phyloP scores from a whole-genome alignment of 2,113 vertebrate species.

The Trematomus loennbergii region DNA sequence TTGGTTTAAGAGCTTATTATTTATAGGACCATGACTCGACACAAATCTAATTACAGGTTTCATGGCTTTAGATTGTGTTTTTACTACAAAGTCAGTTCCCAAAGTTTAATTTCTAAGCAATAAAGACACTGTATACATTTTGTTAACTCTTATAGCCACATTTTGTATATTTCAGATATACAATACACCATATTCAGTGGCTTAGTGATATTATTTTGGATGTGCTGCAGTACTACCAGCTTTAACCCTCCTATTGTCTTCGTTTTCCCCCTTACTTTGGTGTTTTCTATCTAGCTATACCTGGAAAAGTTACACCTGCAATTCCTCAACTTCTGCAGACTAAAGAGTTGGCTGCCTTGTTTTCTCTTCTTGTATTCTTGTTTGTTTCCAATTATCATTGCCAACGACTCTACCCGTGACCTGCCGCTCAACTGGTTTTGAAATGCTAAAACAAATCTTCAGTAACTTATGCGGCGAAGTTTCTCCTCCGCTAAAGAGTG shows the following conservation, averaged over 20 bases:
- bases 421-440: neutral
- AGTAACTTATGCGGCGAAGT: neutral
- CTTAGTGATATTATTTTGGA: neutral
- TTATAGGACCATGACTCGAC: neutral
- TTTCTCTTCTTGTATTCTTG: neutral
- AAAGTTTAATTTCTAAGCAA: neutral
- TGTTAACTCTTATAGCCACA: too few species aligned
- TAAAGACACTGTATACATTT: neutral
- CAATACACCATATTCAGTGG: neutral
- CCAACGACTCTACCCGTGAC: conserved; percentile 3
- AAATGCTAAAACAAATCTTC: conserved; percentile 1
- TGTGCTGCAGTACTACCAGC: too few species aligned
- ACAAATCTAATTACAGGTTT: neutral
- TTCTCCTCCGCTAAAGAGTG: conserved; percentile 7
- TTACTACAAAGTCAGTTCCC: neutral
- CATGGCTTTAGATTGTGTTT: too few species aligned
- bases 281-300: neutral
- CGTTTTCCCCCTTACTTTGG: too few species aligned
- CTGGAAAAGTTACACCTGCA: neutral
- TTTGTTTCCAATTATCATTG: conserved; percentile 3
- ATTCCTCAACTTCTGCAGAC: conserved; percentile 5
- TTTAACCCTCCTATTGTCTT: too few species aligned
- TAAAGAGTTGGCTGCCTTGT: neutral
- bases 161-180: neutral
- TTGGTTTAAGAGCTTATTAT: neutral